Evolutionary conservation across 2,113 vertebrate species (phyloP).

Genomic region (Mustelus asterias): DNA sequence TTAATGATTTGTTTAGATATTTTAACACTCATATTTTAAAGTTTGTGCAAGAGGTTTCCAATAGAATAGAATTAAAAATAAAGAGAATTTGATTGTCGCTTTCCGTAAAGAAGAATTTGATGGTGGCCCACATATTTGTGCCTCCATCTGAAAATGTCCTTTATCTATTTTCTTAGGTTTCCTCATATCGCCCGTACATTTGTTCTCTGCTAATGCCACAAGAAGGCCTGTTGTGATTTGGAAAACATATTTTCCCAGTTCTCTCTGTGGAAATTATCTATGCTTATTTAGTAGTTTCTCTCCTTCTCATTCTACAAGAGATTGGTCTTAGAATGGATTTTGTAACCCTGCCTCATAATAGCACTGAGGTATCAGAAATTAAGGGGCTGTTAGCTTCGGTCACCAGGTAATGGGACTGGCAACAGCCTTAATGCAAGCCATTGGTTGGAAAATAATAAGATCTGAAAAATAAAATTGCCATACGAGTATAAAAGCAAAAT

Average conservation of each 20-base stretch:
- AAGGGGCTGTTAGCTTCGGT: neutral
- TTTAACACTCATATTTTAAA: neutral
- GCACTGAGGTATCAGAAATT: neutral
- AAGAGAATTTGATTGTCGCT: neutral
- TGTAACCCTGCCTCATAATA: neutral
- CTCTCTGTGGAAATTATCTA: neutral
- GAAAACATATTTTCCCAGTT: neutral
- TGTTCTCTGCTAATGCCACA: neutral
- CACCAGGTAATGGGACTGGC: neutral
- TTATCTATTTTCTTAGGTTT: neutral
- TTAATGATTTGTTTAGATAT: neutral
- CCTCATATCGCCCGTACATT: neutral
- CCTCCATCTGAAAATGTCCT: neutral
- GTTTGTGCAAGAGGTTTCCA: neutral
- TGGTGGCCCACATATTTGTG: neutral
- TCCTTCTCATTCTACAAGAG: neutral
- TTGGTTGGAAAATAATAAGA: neutral
- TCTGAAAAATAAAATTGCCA: neutral
- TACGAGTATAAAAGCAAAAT: too few species aligned
- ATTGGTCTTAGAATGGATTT: neutral
- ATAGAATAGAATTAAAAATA: neutral
- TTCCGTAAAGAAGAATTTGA: neutral
- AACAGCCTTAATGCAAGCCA: neutral
- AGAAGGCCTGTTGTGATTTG: neutral
- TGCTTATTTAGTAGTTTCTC: neutral